Evolutionary conservation across 2,797 vertebrate species (phyloP).

Genomic region (Rallus crepitans): DNA sequence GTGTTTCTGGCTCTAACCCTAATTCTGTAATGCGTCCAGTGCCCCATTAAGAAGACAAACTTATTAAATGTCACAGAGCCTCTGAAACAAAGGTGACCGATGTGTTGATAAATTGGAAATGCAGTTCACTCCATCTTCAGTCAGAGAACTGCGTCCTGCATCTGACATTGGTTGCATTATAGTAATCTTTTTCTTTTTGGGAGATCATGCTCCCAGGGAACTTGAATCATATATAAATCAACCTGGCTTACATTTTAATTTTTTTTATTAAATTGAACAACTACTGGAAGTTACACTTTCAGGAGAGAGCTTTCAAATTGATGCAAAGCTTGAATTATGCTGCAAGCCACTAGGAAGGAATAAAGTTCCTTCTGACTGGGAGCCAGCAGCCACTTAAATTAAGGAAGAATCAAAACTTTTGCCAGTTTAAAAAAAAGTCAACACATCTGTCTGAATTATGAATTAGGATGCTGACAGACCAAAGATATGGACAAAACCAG

Average conservation of each 20-base stretch:
- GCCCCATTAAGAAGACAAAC: constrained; percentile 4
- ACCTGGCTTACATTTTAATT: neutral
- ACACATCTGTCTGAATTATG: neutral
- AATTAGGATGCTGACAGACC: neutral
- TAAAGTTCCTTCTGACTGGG: constrained; percentile 18
- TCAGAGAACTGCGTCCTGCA: neutral
- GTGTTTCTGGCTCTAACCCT: neutral
- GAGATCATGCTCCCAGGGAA: neutral
- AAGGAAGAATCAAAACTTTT: constrained; percentile 20
- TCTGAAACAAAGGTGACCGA: constrained; percentile 1
- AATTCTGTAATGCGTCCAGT: neutral
- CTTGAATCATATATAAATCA: constrained; percentile 39
- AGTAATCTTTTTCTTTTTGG: neutral
- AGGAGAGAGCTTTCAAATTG: constrained; percentile 35
- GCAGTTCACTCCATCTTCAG: constrained; percentile 4
- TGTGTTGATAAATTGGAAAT: constrained; percentile 24
- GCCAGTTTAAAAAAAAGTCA: constrained; percentile 42
- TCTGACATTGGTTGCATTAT: neutral
- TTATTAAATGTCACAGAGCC: neutral
- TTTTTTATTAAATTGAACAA: constrained; percentile 29
- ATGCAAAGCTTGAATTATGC: constrained; percentile 3
- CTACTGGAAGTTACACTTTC: constrained; percentile 7
- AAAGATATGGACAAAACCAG: no score
- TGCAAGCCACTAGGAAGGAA: neutral
- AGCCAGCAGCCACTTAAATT: constrained; percentile 64